Conservation (phyloP, 2,113 vertebrate species). For the Phodopus roborovskii region DNA sequence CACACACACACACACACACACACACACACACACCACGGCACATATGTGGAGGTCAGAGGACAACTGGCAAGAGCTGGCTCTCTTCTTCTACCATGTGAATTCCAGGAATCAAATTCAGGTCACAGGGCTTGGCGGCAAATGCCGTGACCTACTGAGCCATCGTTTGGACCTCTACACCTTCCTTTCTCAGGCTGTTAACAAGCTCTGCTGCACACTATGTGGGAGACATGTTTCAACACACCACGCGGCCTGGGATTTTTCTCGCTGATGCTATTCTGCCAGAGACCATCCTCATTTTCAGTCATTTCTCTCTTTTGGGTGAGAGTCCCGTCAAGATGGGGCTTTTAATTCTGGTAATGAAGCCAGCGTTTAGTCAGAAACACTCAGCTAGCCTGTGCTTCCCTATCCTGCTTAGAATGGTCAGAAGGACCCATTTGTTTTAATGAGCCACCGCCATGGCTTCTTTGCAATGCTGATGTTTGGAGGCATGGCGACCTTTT, state of each 20-base stretch:
- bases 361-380: not conserved
- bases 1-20: too few species aligned
- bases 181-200: not conserved
- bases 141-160: too few species aligned
- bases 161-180: not conserved
- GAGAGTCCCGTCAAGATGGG: not conserved
- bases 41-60: not conserved
- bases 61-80: not conserved
- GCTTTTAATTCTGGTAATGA: not conserved
- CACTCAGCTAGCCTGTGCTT: not conserved
- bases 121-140: too few species aligned
- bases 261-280: not conserved
- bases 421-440: slow-evolving; percentile 63
- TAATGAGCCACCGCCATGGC: slow-evolving; percentile 51
- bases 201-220: not conserved
- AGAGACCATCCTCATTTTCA: not conserved
- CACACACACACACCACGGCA: not conserved
- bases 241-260: not conserved
- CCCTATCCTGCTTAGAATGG: not conserved
- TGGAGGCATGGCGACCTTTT: slow-evolving; percentile 81
- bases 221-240: not conserved
- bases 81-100: not conserved
- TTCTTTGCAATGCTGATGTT: slow-evolving; percentile 75
- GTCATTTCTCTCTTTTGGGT: not conserved
- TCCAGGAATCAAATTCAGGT: not conserved